Conservation (phyloP, 2,797 vertebrate species). For the Chelidonichthys spinosus region DNA sequence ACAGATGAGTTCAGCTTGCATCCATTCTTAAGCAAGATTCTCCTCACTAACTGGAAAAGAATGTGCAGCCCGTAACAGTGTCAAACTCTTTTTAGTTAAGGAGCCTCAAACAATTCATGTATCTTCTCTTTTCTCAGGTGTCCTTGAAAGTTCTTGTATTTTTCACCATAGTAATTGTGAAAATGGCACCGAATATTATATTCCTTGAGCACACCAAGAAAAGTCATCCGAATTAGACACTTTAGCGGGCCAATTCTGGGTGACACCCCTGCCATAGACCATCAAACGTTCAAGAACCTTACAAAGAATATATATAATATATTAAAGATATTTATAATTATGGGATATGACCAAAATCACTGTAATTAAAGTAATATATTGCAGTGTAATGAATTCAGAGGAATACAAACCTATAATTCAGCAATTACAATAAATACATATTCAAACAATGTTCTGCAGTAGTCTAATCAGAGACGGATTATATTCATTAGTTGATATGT, state of each 20-base stretch:
- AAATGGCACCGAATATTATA: too few species aligned
- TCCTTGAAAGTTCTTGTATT: too few species aligned
- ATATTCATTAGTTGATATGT: neutral
- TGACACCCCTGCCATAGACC: too few species aligned
- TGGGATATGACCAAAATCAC: neutral
- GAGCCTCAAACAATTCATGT: too few species aligned
- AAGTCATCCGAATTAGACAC: too few species aligned
- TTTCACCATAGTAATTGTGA: too few species aligned
- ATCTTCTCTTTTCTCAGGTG: too few species aligned
- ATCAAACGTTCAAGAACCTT: neutral
- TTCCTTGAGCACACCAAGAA: too few species aligned
- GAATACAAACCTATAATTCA: neutral
- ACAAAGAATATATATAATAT: neutral
- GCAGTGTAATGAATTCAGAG: neutral
- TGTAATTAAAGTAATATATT: neutral
- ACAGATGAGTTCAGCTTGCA: neutral
- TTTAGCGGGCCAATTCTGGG: too few species aligned
- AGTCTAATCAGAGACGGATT: conserved; percentile 18
- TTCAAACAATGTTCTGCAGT: conserved; percentile 1
- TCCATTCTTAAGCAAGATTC: neutral
- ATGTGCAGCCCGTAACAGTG: neutral
- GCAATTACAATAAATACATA: conserved; percentile 4
- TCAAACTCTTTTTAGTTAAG: too few species aligned
- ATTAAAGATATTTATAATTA: neutral
- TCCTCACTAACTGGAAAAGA: neutral